These are phyloP conservation scores for Boleophthalmus pectinirostris DNA, from an alignment of 2,113 vertebrate species.

Conservation along the genomic window DNA sequence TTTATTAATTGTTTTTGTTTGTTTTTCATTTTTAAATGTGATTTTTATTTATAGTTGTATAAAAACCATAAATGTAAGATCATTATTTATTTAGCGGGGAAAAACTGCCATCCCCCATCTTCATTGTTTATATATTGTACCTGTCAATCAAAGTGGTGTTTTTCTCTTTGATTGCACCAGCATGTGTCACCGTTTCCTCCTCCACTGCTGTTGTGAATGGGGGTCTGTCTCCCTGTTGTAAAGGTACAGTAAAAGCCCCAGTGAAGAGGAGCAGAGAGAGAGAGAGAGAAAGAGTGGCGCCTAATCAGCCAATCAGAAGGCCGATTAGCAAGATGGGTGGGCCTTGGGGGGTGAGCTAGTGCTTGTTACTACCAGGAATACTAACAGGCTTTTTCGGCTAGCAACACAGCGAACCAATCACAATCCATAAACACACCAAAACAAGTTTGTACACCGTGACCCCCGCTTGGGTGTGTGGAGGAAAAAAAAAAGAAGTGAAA, in stretches of 20 bases:
- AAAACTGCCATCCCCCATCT: neutral
- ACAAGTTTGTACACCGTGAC: conserved; percentile 76
- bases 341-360: conserved; percentile 46
- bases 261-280: neutral
- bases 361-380: conserved; percentile 61
- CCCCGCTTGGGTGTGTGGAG: conserved; percentile 41
- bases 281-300: conserved; percentile 37
- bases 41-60: neutral
- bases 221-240: conserved; percentile 33
- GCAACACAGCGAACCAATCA: conserved; percentile 78
- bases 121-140: conserved; percentile 8
- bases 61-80: neutral
- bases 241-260: conserved; percentile 52
- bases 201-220: conserved; percentile 42
- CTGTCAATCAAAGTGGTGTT: conserved; percentile 32
- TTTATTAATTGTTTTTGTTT: too few species aligned
- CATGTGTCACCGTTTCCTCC: conserved; percentile 51
- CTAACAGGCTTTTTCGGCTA: conserved; percentile 62
- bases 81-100: neutral
- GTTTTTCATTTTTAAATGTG: too few species aligned
- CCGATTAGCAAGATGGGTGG: conserved; percentile 48
- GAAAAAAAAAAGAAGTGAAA: conserved; percentile 53
- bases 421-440: conserved; percentile 73
- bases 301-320: conserved; percentile 76
- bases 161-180: conserved; percentile 47